phyloP scores from a whole-genome alignment of 2,888 invertebrate genomes.

The Elmis aenea region DNA sequence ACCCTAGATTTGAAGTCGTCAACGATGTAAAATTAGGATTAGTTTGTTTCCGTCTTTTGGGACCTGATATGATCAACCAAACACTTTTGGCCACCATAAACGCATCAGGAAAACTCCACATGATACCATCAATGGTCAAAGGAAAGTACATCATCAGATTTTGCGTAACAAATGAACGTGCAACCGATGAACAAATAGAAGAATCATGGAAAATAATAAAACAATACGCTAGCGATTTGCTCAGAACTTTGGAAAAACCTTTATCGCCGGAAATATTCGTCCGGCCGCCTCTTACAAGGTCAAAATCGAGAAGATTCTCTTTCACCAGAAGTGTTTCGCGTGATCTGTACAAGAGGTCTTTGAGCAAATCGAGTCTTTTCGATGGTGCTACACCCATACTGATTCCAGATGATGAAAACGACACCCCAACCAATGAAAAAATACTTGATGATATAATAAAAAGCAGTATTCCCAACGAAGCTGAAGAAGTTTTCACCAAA shows the following conservation, averaged over 20 bases:
- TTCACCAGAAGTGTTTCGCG: constrained; percentile 55
- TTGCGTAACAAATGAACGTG: constrained; percentile 75
- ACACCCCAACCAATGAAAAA: constrained; percentile 20
- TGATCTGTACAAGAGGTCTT: constrained; percentile 50
- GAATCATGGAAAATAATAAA: constrained; percentile 61
- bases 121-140: constrained; percentile 77
- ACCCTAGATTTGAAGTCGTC: constrained; percentile 69
- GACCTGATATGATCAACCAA: constrained; percentile 67
- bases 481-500: constrained; percentile 20
- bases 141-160: constrained; percentile 69
- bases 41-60: constrained; percentile 72
- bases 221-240: constrained; percentile 55
- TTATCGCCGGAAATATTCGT: constrained; percentile 43
- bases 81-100: constrained; percentile 74
- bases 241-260: constrained; percentile 44
- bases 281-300: constrained; percentile 49
- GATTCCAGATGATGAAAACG: constrained; percentile 45
- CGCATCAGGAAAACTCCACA: constrained; percentile 76
- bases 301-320: constrained; percentile 52
- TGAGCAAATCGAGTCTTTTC: constrained; percentile 50
- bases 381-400: constrained; percentile 55
- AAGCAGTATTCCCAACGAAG: neutral
- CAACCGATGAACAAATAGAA: constrained; percentile 67
- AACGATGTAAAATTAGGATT: constrained; percentile 72
- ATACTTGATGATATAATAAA: constrained; percentile 9